These are phyloP conservation scores for Dinoponera quadriceps DNA, from an alignment of 1,140 invertebrate genomes.

Conservation along the genomic window DNA sequence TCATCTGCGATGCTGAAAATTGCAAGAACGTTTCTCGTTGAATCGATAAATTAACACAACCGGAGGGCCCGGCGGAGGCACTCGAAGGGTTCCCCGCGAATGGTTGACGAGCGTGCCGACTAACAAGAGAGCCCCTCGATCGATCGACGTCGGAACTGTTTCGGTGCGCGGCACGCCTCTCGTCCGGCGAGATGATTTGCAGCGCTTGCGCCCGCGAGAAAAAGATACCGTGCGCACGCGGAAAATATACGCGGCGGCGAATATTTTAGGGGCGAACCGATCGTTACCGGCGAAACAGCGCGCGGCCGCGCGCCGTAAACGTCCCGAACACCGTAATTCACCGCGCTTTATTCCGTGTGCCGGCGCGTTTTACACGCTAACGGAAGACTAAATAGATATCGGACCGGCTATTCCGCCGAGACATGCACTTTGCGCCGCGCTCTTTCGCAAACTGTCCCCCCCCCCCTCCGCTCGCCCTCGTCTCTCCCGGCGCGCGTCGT, in stretches of 20 bases:
- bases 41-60: too few relatives aligned
- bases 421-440: conserved; percentile 11
- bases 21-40: too few relatives aligned
- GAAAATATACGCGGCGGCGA: conserved; percentile 58
- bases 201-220: neutral
- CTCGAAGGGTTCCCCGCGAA: neutral
- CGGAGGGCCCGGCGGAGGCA: too few relatives aligned
- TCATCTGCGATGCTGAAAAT: too few relatives aligned
- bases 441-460: conserved; percentile 17
- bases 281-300: conserved; percentile 67
- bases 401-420: neutral
- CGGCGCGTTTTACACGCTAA: conserved; percentile 20
- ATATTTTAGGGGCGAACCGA: conserved; percentile 62
- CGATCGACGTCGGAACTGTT: neutral
- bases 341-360: conserved; percentile 65
- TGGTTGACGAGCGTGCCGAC: neutral
- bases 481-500: neutral
- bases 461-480: neutral
- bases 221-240: conserved; percentile 33
- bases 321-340: conserved; percentile 70
- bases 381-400: conserved; percentile 46
- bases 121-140: neutral
- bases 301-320: conserved; percentile 55
- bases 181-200: conserved; percentile 33
- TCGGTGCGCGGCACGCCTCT: conserved; percentile 17